Evolutionary conservation across 2,888 invertebrate genomes (phyloP).

Genomic region (Calameuta pallipes): DNA sequence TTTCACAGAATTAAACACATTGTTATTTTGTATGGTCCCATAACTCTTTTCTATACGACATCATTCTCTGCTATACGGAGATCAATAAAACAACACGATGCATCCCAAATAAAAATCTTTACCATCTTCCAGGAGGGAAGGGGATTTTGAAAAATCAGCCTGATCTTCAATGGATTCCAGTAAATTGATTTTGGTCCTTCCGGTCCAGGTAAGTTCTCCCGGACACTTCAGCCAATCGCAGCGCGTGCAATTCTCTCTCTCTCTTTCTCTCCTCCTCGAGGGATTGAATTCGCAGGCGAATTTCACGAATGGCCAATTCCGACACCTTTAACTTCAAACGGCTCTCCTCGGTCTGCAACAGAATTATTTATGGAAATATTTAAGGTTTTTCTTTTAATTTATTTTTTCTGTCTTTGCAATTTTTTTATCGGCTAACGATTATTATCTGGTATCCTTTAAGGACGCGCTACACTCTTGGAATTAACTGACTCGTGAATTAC

Average conservation of each 20-base stretch:
- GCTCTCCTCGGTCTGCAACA: constrained; percentile 38
- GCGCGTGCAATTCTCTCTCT: constrained; percentile 18
- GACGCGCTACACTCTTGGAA: background rate
- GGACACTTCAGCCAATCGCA: background rate
- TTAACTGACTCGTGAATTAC: constrained; percentile 18
- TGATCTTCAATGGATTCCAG: background rate
- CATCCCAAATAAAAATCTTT: background rate
- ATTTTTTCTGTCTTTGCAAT: background rate
- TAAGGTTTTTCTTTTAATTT: no score
- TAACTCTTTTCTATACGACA: constrained; percentile 59
- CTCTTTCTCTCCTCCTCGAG: constrained; percentile 38
- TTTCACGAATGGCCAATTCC: constrained; percentile 43
- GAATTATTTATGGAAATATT: background rate
- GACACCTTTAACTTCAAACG: constrained; percentile 42
- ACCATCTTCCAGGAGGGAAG: background rate
- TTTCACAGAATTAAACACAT: constrained; percentile 58
- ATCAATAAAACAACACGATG: constrained; percentile 46
- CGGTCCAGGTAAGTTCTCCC: background rate
- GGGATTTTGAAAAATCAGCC: background rate
- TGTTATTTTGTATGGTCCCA: constrained; percentile 63
- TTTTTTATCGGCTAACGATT: background rate
- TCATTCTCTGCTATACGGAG: constrained; percentile 46
- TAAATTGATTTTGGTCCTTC: background rate
- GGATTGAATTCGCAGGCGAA: constrained; percentile 36
- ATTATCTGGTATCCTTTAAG: background rate